Conservation (phyloP, 2,797 vertebrate genomes). For the Craterocephalus amniculus region DNA sequence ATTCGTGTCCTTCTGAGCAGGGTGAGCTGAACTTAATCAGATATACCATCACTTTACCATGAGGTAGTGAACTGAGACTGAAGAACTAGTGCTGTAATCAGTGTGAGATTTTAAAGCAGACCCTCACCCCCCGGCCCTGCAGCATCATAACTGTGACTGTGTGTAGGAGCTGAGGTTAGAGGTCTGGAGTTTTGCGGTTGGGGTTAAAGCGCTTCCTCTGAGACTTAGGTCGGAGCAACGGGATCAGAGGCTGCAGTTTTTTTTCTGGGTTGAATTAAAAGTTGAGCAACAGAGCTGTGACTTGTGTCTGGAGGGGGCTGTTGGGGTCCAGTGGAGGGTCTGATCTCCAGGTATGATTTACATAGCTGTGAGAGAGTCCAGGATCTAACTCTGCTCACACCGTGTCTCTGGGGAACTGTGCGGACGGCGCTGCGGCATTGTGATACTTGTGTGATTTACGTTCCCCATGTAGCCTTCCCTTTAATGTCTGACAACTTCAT, state of each 20-base stretch:
- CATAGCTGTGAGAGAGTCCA: slow-evolving; percentile 78
- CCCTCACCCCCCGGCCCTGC: neutral
- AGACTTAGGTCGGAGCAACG: slow-evolving; percentile 63
- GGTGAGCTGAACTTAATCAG: slow-evolving; percentile 15
- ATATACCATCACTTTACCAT: slow-evolving; percentile 35
- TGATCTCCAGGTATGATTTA: slow-evolving; percentile 79
- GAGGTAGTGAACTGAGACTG: slow-evolving; percentile 7
- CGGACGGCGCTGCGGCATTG: slow-evolving; percentile 75
- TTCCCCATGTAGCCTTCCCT: slow-evolving; percentile 51
- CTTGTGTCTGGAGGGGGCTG: slow-evolving; percentile 69
- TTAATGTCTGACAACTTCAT: slow-evolving; percentile 72
- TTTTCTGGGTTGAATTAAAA: slow-evolving; percentile 81
- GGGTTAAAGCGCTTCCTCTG: slow-evolving; percentile 73
- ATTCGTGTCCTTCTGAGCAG: slow-evolving; percentile 22
- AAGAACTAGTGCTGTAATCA: slow-evolving; percentile 22
- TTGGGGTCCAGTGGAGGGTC: slow-evolving; percentile 65
- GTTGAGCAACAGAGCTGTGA: slow-evolving; percentile 67
- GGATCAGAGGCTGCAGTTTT: slow-evolving; percentile 66
- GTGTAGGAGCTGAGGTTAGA: slow-evolving; percentile 59
- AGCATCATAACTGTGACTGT: slow-evolving; percentile 34
- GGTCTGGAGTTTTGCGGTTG: slow-evolving; percentile 66
- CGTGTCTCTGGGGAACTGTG: slow-evolving; percentile 63
- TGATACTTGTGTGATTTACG: slow-evolving; percentile 82
- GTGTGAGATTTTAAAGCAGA: slow-evolving; percentile 31
- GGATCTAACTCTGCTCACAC: slow-evolving; percentile 75